phyloP scores from a whole-genome alignment of 1,140 invertebrate genomes.

The silkworm (Bombyx mori) region ASM3026992v2 NC_085120.1:846001-846500 shows the following conservation, averaged over 20 bases:
- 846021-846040: slow-evolving; percentile 63
- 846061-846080: slow-evolving; percentile 36
- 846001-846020: slow-evolving; percentile 56
- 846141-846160: slow-evolving; percentile 85
- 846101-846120: slow-evolving; percentile 66
- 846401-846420: slow-evolving; percentile 81
- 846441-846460: slow-evolving; percentile 80
- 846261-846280: slow-evolving; percentile 77
- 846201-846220: slow-evolving; percentile 82
- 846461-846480: slow-evolving; percentile 79
- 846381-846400: slow-evolving; percentile 81
- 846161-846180: slow-evolving; percentile 80
- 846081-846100: slow-evolving; percentile 39
- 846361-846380: slow-evolving; percentile 90
- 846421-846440: slow-evolving; percentile 78
- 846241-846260: slow-evolving; percentile 49
- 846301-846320: slow-evolving; percentile 81
- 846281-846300: slow-evolving; percentile 86
- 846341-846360: slow-evolving; percentile 81
- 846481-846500: slow-evolving; percentile 83
- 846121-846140: slow-evolving; percentile 82
- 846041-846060: slow-evolving; percentile 62
- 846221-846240: slow-evolving; percentile 79
- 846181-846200: slow-evolving; percentile 78
- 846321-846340: slow-evolving; percentile 77